These are phyloP conservation scores for Agrochola lota DNA, from an alignment of 2,888 invertebrate genomes.

Conservation along the genomic window DNA sequence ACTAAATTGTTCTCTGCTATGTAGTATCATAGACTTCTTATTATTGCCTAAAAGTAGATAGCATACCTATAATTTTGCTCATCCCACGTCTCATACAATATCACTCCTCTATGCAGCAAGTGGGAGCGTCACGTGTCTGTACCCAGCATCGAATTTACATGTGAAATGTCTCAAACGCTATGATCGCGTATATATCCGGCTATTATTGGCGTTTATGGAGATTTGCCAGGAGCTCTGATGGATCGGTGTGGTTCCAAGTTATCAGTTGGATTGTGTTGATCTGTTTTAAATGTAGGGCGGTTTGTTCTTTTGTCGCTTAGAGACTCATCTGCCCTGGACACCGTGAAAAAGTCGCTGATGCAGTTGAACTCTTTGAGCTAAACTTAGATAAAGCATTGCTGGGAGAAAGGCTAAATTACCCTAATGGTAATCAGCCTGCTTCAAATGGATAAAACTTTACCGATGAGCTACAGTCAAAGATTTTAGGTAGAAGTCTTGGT, in stretches of 20 bases:
- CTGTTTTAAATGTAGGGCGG: neutral
- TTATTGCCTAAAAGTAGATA: too few relatives aligned
- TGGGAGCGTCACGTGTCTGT: slow-evolving; percentile 24
- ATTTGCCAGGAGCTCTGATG: slow-evolving; percentile 34
- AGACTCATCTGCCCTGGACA: too few relatives aligned
- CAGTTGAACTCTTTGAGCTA: neutral
- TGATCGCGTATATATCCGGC: slow-evolving; percentile 60
- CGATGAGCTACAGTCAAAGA: neutral
- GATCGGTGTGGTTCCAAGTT: neutral
- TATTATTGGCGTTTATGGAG: slow-evolving; percentile 63
- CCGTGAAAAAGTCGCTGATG: neutral
- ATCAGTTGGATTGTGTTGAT: neutral
- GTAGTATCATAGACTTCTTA: neutral
- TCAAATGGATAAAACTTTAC: neutral
- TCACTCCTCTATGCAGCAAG: slow-evolving; percentile 29
- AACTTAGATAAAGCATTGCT: neutral
- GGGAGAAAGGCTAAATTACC: neutral
- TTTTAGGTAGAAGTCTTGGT: neutral
- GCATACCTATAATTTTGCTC: neutral
- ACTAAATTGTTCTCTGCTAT: neutral
- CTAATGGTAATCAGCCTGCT: neutral
- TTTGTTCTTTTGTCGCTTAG: neutral
- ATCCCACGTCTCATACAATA: slow-evolving; percentile 25
- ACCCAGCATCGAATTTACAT: slow-evolving; percentile 61
- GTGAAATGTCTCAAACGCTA: slow-evolving; percentile 58